phyloP scores from a whole-genome alignment of 1,140 invertebrate species.

The Brachionus plicatilis region DNA sequence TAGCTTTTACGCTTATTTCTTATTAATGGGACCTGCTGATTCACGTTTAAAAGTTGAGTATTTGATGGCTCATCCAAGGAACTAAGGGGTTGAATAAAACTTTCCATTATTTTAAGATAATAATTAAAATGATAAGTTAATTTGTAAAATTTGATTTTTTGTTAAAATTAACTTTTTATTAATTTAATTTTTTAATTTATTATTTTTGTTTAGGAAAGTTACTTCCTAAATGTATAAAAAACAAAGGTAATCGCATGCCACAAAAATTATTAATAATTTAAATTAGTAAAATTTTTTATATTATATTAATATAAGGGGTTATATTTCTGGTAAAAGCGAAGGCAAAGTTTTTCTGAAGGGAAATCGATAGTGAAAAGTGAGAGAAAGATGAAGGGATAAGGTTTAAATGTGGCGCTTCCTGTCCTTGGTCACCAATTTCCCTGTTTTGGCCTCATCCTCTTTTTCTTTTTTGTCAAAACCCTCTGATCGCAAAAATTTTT shows the following conservation, averaged over 20 bases:
- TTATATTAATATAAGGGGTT: too few species aligned
- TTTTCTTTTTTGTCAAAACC: too few species aligned
- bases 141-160: not conserved
- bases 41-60: not conserved
- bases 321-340: too few species aligned
- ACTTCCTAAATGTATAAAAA: not conserved
- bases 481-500: too few species aligned
- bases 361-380: too few species aligned
- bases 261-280: not conserved
- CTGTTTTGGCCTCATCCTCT: too few species aligned
- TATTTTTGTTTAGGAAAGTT: not conserved
- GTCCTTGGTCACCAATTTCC: too few species aligned
- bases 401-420: too few species aligned
- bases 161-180: not conserved
- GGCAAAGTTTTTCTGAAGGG: too few species aligned
- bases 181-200: not conserved
- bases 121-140: not conserved
- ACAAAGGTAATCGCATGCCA: not conserved
- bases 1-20: too few species aligned
- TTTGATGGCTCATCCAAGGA: not conserved
- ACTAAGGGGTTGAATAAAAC: not conserved
- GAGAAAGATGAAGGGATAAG: too few species aligned
- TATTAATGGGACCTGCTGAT: not conserved
- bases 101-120: not conserved
- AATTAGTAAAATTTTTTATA: not conserved